These are phyloP conservation scores for Metridium senile DNA, from an alignment of 92 coral and sea anemone species.

Conservation along the genomic window DNA sequence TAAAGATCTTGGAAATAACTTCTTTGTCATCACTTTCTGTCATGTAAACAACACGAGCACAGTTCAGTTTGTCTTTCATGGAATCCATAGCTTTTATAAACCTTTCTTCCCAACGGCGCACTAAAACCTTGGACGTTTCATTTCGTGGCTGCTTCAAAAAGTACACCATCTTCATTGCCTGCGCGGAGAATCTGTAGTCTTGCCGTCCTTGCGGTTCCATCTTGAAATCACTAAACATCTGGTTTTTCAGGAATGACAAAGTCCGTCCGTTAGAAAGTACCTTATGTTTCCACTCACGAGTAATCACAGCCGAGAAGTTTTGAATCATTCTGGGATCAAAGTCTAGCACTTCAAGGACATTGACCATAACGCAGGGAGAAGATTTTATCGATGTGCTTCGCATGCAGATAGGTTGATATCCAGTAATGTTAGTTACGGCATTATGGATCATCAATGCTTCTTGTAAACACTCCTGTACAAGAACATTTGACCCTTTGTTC, in stretches of 20 bases:
- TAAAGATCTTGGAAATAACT: constrained; percentile 25
- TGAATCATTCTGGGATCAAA: constrained; percentile 19
- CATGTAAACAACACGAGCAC: constrained; percentile 33
- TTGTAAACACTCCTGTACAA: constrained; percentile 37
- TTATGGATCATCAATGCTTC: constrained; percentile 49
- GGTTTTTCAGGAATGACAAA: constrained; percentile 28
- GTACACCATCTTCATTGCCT: constrained; percentile 54
- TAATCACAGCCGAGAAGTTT: constrained; percentile 26
- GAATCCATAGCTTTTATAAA: constrained; percentile 41
- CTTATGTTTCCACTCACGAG: constrained; percentile 23
- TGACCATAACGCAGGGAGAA: constrained; percentile 47
- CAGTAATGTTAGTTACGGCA: constrained; percentile 29
- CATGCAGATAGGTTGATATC: constrained; percentile 41
- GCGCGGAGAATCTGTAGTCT: constrained; percentile 33
- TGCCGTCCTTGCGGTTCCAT: background rate
- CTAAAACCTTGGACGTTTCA: background rate
- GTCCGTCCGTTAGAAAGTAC: constrained; percentile 48
- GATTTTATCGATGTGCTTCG: background rate
- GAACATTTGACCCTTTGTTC: constrained; percentile 34
- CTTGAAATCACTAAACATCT: constrained; percentile 28
- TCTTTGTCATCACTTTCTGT: constrained; percentile 15
- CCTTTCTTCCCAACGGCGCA: constrained; percentile 49
- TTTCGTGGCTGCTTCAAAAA: constrained; percentile 44
- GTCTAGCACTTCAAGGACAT: constrained; percentile 43
- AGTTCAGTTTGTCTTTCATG: constrained; percentile 27